Evolutionary conservation across 1,140 invertebrate species (phyloP).

Genomic region (Rhyzopertha dominica): DNA sequence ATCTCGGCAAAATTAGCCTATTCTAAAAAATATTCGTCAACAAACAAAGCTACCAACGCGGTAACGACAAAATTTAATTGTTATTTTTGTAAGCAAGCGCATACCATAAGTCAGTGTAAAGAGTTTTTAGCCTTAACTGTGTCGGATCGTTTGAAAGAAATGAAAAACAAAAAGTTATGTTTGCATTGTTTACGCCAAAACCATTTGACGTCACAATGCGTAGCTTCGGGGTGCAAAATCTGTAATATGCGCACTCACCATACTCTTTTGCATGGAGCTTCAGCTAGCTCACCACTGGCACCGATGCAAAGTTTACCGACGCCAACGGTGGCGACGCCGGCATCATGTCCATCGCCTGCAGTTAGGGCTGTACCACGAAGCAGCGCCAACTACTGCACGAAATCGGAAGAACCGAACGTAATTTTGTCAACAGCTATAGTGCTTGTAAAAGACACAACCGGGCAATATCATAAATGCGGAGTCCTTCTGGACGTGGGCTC

Average conservation of each 20-base stretch:
- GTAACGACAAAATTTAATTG: constrained; percentile 9
- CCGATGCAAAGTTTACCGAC: background rate
- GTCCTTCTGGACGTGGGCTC: constrained; percentile 11
- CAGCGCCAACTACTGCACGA: too few species aligned
- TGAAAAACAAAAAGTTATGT: constrained; percentile 24
- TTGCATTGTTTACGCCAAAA: constrained; percentile 26
- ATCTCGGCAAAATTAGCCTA: background rate
- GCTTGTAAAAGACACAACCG: constrained; percentile 2
- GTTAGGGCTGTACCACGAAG: too few species aligned
- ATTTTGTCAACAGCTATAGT: constrained; percentile 9
- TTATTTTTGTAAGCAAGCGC: constrained; percentile 19
- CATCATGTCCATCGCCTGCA: too few species aligned
- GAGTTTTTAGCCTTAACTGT: constrained; percentile 24
- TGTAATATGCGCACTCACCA: constrained; percentile 24
- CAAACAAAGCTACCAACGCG: constrained; percentile 1
- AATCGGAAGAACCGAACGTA: background rate
- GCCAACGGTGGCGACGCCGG: too few species aligned
- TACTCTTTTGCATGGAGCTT: constrained; percentile 10
- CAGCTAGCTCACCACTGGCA: background rate
- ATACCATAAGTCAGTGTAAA: constrained; percentile 26
- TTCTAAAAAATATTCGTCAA: constrained; percentile 11
- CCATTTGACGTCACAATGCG: constrained; percentile 22
- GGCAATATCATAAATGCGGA: constrained; percentile 5
- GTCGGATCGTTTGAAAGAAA: constrained; percentile 15
- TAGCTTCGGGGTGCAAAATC: constrained; percentile 18